Conservation (phyloP, 2,113 vertebrate species). For the Aphelocoma coerulescens region DNA sequence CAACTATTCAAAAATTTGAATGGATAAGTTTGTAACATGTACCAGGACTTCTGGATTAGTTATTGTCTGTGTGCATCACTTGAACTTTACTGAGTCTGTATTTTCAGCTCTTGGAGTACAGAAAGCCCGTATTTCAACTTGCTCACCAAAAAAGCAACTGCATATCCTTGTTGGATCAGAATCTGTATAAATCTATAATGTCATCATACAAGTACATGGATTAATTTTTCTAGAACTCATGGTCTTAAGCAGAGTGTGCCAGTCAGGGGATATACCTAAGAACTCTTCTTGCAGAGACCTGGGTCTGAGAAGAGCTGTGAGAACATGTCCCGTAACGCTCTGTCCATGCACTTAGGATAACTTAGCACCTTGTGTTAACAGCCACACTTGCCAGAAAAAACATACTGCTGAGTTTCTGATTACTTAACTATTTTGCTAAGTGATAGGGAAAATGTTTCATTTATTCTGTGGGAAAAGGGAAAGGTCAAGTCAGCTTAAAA, state of each 20-base stretch:
- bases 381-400: not conserved
- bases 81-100: not conserved
- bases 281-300: not conserved
- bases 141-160: not conserved
- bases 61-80: not conserved
- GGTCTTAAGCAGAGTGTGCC: not conserved
- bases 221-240: not conserved
- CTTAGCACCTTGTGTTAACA: not conserved
- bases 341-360: not conserved
- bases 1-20: not conserved
- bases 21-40: not conserved
- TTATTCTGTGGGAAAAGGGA: not conserved
- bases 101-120: not conserved
- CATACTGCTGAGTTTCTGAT: not conserved
- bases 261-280: not conserved
- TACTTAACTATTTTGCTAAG: constrained; percentile 10
- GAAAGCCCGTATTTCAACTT: not conserved
- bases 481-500: constrained; percentile 19
- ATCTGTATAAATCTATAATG: not conserved
- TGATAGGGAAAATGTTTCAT: constrained; percentile 18
- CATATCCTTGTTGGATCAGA: not conserved
- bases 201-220: not conserved
- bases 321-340: not conserved
- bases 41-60: not conserved
- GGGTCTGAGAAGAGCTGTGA: not conserved